Evolutionary conservation across 1,140 invertebrate genomes (phyloP).

Genomic region (Branchinecta lindahli): DNA sequence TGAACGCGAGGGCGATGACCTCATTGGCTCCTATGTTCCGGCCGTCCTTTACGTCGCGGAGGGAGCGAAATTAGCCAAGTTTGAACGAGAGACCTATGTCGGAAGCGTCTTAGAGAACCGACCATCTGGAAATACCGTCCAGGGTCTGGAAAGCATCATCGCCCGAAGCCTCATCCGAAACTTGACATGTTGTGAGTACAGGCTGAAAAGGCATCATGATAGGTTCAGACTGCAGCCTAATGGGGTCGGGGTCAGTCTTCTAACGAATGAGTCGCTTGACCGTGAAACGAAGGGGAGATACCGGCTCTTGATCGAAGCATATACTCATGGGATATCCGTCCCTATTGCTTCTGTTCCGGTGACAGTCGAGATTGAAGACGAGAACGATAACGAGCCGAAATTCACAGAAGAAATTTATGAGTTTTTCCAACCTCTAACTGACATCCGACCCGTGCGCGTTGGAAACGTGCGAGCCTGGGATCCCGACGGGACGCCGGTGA

Average conservation of each 20-base stretch:
- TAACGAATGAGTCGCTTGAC: conserved; percentile 54
- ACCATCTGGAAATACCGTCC: conserved; percentile 46
- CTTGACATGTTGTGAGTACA: neutral
- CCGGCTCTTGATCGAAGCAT: conserved; percentile 52
- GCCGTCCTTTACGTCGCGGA: neutral
- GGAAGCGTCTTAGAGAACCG: conserved; percentile 53
- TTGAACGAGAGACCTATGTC: conserved; percentile 17
- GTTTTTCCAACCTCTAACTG: conserved; percentile 50
- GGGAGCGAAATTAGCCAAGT: neutral
- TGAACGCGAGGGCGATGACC: neutral
- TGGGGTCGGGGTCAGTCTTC: conserved; percentile 42
- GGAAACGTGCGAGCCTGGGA: conserved; percentile 66
- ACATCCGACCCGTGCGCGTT: conserved; percentile 52
- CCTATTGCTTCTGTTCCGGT: conserved; percentile 56
- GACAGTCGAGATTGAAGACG: conserved; percentile 54
- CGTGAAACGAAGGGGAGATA: conserved; percentile 50
- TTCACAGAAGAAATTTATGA: conserved; percentile 60
- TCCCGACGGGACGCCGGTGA: conserved; percentile 68
- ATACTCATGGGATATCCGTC: conserved; percentile 45
- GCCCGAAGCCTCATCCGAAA: conserved; percentile 34
- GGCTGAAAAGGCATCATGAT: conserved; percentile 15
- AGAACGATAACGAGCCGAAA: conserved; percentile 76
- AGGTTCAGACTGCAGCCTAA: conserved; percentile 30
- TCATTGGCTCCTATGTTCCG: neutral
- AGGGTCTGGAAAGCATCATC: conserved; percentile 49